phyloP scores from a whole-genome alignment of 2,113 vertebrate species.

The Odocoileus virginianus region DNA sequence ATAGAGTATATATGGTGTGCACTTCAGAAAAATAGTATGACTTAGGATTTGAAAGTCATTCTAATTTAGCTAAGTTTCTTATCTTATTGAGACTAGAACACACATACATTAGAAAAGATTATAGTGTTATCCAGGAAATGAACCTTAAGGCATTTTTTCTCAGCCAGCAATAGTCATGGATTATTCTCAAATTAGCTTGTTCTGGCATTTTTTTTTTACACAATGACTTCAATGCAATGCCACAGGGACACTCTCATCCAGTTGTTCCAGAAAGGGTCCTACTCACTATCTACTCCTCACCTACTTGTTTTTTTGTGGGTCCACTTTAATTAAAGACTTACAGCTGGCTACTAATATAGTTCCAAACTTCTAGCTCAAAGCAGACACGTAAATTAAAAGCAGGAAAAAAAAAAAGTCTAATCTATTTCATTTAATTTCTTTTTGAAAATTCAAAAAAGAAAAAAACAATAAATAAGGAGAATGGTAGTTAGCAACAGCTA shows the following conservation, averaged over 20 bases:
- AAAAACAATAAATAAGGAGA: not conserved
- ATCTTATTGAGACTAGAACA: constrained; percentile 20
- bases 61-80: constrained; percentile 4
- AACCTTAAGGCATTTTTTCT: not conserved
- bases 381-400: not conserved
- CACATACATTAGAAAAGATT: not conserved
- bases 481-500: not conserved
- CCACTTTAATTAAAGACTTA: not conserved
- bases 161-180: not conserved
- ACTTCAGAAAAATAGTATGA: constrained; percentile 37
- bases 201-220: not conserved
- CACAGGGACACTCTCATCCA: not conserved
- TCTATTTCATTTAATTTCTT: not conserved
- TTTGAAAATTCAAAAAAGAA: constrained; percentile 2
- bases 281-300: not conserved
- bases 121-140: not conserved
- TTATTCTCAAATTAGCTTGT: not conserved
- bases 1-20: constrained; percentile 68
- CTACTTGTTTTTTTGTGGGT: not conserved
- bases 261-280: not conserved
- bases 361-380: constrained; percentile 35
- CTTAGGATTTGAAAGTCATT: not conserved
- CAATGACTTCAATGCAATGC: not conserved
- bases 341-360: not conserved
- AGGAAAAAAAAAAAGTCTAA: not conserved